Conservation (phyloP, 2,113 vertebrate genomes). For the Zosterops pallidus region DNA sequence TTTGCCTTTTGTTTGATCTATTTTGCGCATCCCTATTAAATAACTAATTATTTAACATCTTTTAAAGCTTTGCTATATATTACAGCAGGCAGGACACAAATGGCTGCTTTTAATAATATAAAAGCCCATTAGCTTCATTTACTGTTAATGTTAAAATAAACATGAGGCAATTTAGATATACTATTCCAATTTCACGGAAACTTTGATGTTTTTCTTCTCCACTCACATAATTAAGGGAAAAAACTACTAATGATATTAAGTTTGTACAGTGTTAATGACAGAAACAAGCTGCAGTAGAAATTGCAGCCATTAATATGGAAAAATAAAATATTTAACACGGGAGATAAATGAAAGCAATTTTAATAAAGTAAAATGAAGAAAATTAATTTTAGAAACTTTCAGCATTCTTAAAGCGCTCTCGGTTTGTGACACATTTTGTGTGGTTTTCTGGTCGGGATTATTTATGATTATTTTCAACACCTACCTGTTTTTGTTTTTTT, state of each 20-base stretch:
- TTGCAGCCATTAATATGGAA: conserved; percentile 85
- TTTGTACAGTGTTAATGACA: conserved; percentile 88
- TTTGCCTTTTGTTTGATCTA: conserved; percentile 73
- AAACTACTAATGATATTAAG: conserved; percentile 88
- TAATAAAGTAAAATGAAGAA: conserved; percentile 85
- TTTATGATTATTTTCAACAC: conserved; percentile 51
- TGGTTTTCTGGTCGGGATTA: conserved; percentile 54
- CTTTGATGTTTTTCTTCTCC: conserved; percentile 87
- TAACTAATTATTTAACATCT: conserved; percentile 87
- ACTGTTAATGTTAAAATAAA: conserved; percentile 91
- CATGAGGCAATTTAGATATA: conserved; percentile 87
- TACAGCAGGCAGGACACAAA: conserved; percentile 82
- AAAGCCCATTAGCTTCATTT: conserved; percentile 87
- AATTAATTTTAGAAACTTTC: conserved; percentile 81
- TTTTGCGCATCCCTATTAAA: conserved; percentile 79
- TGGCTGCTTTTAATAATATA: conserved; percentile 86
- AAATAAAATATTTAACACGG: conserved; percentile 85
- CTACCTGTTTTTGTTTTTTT: background rate
- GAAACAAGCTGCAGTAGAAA: conserved; percentile 80
- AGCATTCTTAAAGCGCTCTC: conserved; percentile 50
- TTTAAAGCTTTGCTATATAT: conserved; percentile 79
- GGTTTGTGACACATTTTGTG: conserved; percentile 36
- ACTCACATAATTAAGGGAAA: conserved; percentile 88
- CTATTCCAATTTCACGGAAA: conserved; percentile 87
- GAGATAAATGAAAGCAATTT: conserved; percentile 85